Evolutionary conservation across 2,797 vertebrate genomes (phyloP).

Genomic region (Falco columbarius): DNA sequence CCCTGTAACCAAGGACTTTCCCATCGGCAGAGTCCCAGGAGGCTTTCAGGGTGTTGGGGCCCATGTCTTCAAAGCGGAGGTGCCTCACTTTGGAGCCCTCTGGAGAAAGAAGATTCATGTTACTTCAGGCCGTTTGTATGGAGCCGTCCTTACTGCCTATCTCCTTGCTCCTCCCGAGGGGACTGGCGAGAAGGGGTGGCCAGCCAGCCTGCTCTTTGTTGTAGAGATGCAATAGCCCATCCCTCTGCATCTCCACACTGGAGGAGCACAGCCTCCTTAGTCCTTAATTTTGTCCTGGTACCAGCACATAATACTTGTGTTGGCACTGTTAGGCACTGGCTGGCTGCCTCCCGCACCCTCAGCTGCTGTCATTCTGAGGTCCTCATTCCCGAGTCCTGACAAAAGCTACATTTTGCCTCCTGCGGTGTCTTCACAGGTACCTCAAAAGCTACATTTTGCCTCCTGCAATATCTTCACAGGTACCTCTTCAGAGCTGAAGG

Average conservation of each 20-base stretch:
- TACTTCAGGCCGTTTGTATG: rapidly evolving
- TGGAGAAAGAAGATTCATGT: neutral
- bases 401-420: too few species aligned
- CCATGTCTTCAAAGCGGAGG: slow-evolving; percentile 42
- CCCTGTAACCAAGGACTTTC: slow-evolving; percentile 19
- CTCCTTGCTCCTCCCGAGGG: neutral
- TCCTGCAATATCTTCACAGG: neutral
- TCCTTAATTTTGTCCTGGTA: neutral
- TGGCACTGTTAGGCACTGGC: neutral
- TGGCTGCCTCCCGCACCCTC: neutral
- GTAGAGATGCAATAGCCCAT: rapidly evolving
- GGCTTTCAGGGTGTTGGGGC: slow-evolving; percentile 15
- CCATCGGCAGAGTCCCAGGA: slow-evolving; percentile 36
- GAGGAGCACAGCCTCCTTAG: neutral
- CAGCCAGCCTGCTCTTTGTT: neutral
- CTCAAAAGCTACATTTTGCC: neutral
- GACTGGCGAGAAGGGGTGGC: too few species aligned
- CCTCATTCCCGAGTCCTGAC: neutral
- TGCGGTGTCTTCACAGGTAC: too few species aligned
- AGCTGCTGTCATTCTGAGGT: neutral
- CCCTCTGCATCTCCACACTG: rapidly evolving
- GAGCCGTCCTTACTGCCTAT: rapidly evolving
- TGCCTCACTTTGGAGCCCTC: slow-evolving; percentile 35
- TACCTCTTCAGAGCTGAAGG: neutral
- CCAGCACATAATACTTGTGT: neutral